phyloP scores from a whole-genome alignment of 2,113 vertebrate genomes.

The Callipepla squamata region DNA sequence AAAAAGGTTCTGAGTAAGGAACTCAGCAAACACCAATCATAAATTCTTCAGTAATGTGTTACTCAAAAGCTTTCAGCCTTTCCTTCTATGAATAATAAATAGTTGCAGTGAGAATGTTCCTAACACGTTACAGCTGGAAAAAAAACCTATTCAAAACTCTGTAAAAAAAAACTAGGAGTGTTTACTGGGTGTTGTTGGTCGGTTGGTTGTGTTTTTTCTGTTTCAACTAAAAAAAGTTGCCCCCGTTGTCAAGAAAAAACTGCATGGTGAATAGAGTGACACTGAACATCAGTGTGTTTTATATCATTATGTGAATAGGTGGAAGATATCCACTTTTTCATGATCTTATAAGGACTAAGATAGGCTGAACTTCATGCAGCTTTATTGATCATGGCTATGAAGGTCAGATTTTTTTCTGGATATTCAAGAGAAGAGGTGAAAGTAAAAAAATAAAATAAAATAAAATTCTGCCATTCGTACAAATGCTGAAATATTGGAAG shows the following conservation, averaged over 20 bases:
- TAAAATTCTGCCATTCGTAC: not conserved
- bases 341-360: not conserved
- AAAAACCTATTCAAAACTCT: not conserved
- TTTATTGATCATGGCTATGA: not conserved
- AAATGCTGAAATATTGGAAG: not conserved
- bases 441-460: accelerated
- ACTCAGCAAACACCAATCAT: not conserved
- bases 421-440: not conserved
- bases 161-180: not conserved
- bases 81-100: not conserved
- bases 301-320: not conserved
- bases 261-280: not conserved
- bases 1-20: not conserved
- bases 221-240: not conserved
- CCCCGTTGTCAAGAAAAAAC: not conserved
- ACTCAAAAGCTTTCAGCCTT: not conserved
- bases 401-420: not conserved
- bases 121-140: not conserved
- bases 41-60: not conserved
- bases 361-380: not conserved
- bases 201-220: not conserved
- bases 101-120: not conserved
- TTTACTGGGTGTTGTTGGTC: not conserved
- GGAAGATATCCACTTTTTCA: not conserved
- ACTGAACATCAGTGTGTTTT: not conserved